These are phyloP conservation scores for Achatina immaculata DNA, from an alignment of 1,140 invertebrate genomes.

Conservation along the genomic window DNA sequence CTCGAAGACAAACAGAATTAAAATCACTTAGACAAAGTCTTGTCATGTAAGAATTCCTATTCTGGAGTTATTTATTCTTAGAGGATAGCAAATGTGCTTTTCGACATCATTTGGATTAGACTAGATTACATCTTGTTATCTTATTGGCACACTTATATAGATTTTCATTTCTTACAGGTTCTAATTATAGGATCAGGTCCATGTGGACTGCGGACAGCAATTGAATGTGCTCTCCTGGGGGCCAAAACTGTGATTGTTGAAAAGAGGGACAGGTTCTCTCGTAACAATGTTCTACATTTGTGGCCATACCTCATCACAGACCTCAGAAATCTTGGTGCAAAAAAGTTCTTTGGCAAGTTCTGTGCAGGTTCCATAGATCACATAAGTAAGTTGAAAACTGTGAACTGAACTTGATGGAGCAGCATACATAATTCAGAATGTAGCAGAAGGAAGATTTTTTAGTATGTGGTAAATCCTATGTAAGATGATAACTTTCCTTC, in stretches of 20 bases:
- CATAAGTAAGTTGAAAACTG: constrained; percentile 85
- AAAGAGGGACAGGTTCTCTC: constrained; percentile 70
- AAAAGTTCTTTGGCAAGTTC: constrained; percentile 99
- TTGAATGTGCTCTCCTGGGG: constrained; percentile 95
- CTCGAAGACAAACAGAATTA: too few relatives aligned
- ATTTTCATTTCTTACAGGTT: constrained; percentile 49
- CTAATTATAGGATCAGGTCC: constrained; percentile 95
- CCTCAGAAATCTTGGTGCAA: constrained; percentile 92
- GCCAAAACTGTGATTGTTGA: constrained; percentile 78
- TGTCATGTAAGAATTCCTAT: too few relatives aligned
- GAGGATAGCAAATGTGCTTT: too few relatives aligned
- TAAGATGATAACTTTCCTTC: too few relatives aligned
- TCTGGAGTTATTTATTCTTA: too few relatives aligned
- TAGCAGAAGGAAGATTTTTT: too few relatives aligned
- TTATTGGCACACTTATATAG: too few relatives aligned
- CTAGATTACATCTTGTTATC: too few relatives aligned
- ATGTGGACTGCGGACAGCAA: constrained; percentile 93
- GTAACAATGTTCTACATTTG: constrained; percentile 98
- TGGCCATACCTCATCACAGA: constrained; percentile 99
- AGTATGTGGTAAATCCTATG: too few relatives aligned
- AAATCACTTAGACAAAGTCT: too few relatives aligned
- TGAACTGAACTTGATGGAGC: too few relatives aligned
- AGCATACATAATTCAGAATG: neutral
- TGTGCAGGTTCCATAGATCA: constrained; percentile 98
- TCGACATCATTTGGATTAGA: too few relatives aligned